Conservation (phyloP, 2,888 invertebrate genomes). For the Agrochola macilenta region DNA sequence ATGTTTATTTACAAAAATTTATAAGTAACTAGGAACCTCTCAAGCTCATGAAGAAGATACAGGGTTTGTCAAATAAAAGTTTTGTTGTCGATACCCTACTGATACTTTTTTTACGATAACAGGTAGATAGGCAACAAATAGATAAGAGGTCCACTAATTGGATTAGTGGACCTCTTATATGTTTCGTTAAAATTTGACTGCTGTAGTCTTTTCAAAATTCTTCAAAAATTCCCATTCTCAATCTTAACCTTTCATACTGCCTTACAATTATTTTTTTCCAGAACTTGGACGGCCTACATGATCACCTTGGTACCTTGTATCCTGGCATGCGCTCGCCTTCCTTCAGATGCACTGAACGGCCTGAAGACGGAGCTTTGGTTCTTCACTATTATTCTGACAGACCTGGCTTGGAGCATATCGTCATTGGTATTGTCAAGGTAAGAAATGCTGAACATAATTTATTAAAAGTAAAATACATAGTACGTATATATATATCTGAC, state of each 20-base stretch:
- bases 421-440: slow-evolving; percentile 98
- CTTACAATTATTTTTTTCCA: slow-evolving; percentile 76
- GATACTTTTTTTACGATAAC: background rate
- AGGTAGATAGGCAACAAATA: too few relatives aligned
- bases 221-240: background rate
- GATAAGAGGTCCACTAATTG: too few relatives aligned
- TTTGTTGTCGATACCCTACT: background rate
- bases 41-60: background rate
- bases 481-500: background rate
- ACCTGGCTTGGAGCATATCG: slow-evolving; percentile 98
- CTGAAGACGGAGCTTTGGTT: slow-evolving; percentile 96
- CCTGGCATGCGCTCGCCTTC: slow-evolving; percentile 99
- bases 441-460: background rate
- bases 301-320: slow-evolving; percentile 97
- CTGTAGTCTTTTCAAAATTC: background rate
- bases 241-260: background rate
- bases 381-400: slow-evolving; percentile 99
- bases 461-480: too few relatives aligned
- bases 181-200: background rate
- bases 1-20: background rate
- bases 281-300: slow-evolving; percentile 99
- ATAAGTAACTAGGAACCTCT: background rate
- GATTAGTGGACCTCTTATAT: background rate
- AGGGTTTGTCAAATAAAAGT: background rate
- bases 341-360: slow-evolving; percentile 97